These are phyloP conservation scores for Dorcus parallelipipedus DNA, from an alignment of 2,888 invertebrate genomes.

Conservation along the genomic window DNA sequence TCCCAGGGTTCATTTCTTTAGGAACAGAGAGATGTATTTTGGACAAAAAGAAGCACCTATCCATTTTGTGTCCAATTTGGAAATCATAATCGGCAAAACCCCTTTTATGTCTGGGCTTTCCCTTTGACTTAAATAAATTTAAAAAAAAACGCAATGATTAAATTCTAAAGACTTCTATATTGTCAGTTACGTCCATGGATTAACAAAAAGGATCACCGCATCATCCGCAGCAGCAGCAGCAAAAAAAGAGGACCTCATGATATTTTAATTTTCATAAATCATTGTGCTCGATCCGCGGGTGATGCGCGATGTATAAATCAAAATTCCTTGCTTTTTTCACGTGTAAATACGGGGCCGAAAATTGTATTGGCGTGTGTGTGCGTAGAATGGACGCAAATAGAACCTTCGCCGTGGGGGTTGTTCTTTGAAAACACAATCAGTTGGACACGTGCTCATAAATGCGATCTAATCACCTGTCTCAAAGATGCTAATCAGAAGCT, in stretches of 20 bases:
- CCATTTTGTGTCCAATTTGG: too few species aligned
- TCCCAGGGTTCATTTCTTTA: too few species aligned
- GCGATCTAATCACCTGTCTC: slow-evolving; percentile 17
- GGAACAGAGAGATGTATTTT: too few species aligned
- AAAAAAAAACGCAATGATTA: too few species aligned
- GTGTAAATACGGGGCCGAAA: neutral
- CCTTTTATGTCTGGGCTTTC: too few species aligned
- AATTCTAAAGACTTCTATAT: too few species aligned
- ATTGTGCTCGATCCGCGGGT: slow-evolving; percentile 18
- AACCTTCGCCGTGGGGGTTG: slow-evolving; percentile 10
- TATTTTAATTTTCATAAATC: slow-evolving; percentile 6
- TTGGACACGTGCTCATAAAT: slow-evolving; percentile 25
- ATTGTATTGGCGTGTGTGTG: slow-evolving; percentile 1
- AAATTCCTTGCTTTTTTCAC: slow-evolving; percentile 12
- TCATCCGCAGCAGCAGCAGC: too few species aligned
- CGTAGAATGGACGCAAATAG: neutral
- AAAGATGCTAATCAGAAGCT: slow-evolving; percentile 27
- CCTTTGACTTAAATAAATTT: too few species aligned
- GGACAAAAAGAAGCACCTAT: too few species aligned
- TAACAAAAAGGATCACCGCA: too few species aligned
- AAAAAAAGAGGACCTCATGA: neutral
- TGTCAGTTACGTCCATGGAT: too few species aligned
- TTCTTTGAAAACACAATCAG: slow-evolving; percentile 17
- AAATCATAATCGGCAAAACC: too few species aligned
- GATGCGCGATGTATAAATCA: slow-evolving; percentile 16